Base-by-base conservation (phyloP, 37 sponge, comb jelly and placozoan genomes). In the Trichoplax adhaerens region DNA sequence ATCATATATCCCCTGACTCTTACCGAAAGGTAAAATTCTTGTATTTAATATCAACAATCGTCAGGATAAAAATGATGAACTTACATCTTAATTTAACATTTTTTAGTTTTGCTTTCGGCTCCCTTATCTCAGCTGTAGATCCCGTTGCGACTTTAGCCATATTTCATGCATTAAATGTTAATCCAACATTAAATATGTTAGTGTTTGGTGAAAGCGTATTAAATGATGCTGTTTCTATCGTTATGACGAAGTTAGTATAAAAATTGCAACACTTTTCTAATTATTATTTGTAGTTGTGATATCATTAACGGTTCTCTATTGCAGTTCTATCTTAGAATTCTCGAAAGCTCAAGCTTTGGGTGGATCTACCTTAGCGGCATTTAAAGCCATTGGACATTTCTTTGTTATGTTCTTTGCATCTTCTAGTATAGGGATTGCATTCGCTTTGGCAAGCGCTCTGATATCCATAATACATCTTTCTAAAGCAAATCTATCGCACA, bases 121-220 rank as follows among this genome's bases (percentile, higher is more conserved):
- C 90, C 3, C 81, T 94, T 47, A 94, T 94, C 52, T 94, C 94
- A 8, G 94, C 94, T 5, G 94, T 94, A 54, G 94, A 94, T 62
- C 94, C 94, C 0, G 94, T 94, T 68, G 94, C 94, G 7, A 94
- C 94, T 7, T 81, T 94, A 46, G 94, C 94, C 69, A 85, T 94
- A 58, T 94, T 94, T 74, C 90, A 89, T 62, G 94, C 94, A 6
- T 68, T 94, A 60, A 84, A 94, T 58, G 90, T 94, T 50, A 78
- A 81, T 71, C 94, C 94, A 3, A 88, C 83, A 2, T 81, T 94
- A 49, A 83, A 89, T 77, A 94, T 94, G 94, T 77, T 94, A 57
- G 94, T 94, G 68, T 94, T 94, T 86, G 94, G 94, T 48, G 94
- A 94, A 77, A 88, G 89, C 64, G 94, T 94, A 29, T 83, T 94